Conservation (phyloP, 2,888 invertebrate species). For the Beris morrisii region DNA sequence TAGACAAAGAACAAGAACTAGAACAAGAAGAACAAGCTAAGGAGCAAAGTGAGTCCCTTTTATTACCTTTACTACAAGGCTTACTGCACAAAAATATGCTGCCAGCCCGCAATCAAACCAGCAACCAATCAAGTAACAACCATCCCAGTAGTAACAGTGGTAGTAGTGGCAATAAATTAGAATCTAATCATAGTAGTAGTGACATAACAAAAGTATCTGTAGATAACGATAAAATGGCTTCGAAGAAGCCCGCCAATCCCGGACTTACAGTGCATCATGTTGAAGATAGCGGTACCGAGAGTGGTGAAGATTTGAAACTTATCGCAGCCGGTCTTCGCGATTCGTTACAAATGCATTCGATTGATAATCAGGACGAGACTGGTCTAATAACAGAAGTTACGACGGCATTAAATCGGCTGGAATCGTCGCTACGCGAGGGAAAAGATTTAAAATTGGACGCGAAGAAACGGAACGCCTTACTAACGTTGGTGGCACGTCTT, state of each 20-base stretch:
- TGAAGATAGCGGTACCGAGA: slow-evolving; percentile 69
- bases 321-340: slow-evolving; percentile 59
- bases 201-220: not conserved
- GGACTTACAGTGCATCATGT: slow-evolving; percentile 49
- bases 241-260: slow-evolving; percentile 42
- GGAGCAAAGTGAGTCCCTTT: slow-evolving; percentile 73
- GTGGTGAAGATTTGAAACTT: slow-evolving; percentile 68
- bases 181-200: slow-evolving; percentile 34
- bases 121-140: slow-evolving; percentile 38
- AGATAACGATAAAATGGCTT: not conserved
- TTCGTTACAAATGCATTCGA: slow-evolving; percentile 59
- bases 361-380: slow-evolving; percentile 57
- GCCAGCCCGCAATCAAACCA: slow-evolving; percentile 32
- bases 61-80: slow-evolving; percentile 69
- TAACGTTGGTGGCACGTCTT: slow-evolving; percentile 70
- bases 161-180: slow-evolving; percentile 28
- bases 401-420: slow-evolving; percentile 72
- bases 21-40: slow-evolving; percentile 38
- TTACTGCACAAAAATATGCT: slow-evolving; percentile 59
- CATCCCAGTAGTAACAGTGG: slow-evolving; percentile 29
- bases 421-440: slow-evolving; percentile 69
- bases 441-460: slow-evolving; percentile 58
- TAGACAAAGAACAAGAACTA: slow-evolving; percentile 6
- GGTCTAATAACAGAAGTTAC: slow-evolving; percentile 75
- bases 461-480: slow-evolving; percentile 62